phyloP scores from a whole-genome alignment of 2,888 invertebrate genomes.

The Cephus nigrinus region DNA sequence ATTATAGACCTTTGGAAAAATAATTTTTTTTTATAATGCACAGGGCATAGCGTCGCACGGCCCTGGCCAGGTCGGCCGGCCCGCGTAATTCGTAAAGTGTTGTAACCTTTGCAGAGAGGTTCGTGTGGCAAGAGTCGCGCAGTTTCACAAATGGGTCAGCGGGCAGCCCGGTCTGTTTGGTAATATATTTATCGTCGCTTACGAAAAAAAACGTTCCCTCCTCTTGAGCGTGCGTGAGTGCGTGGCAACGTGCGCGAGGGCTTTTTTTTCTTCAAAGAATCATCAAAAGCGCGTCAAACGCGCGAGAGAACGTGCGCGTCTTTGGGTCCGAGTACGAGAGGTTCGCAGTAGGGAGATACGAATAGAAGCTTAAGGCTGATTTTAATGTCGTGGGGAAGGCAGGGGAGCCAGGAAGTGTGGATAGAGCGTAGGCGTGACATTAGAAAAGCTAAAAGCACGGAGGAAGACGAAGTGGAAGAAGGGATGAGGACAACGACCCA shows the following conservation, averaged over 20 bases:
- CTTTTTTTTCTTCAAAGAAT: neutral
- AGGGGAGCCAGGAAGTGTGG: neutral
- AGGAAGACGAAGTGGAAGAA: neutral
- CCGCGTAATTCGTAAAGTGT: conserved; percentile 38
- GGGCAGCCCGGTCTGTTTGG: conserved; percentile 41
- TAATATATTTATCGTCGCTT: conserved; percentile 49
- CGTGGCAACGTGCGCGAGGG: neutral
- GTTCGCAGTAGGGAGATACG: neutral
- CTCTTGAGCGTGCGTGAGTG: neutral
- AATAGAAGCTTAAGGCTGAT: neutral
- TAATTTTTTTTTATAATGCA: neutral
- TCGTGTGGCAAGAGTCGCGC: conserved; percentile 51
- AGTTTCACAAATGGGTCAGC: conserved; percentile 63
- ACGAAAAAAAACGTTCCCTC: conserved; percentile 42
- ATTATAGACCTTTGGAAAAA: neutral
- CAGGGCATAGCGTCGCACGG: neutral
- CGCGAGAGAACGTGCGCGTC: neutral
- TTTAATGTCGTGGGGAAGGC: neutral
- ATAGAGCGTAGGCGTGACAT: neutral
- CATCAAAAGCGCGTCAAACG: neutral
- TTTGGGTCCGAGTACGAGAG: neutral
- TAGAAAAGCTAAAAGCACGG: neutral
- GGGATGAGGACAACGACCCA: neutral
- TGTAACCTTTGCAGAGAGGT: conserved; percentile 28
- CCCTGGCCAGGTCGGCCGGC: conserved; percentile 4